Evolutionary conservation across 2,888 invertebrate genomes (phyloP), one percentile per base, ranked within the genome.

Genomic region (Drosophila villosipedis): DNA sequence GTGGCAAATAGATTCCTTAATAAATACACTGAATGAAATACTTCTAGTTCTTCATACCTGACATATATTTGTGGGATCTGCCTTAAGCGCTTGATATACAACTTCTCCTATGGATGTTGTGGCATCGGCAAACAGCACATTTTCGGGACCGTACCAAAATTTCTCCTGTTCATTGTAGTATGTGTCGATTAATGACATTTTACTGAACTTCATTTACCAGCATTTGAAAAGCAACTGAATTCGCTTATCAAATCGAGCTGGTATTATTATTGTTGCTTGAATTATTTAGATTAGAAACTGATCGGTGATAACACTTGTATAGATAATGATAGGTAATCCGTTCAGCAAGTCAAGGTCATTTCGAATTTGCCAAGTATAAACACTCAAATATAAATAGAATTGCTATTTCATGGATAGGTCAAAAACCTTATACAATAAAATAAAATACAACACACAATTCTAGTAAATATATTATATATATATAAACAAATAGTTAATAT

Each of bases 101-200:
- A 73, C 25, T 9, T 81, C 54, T 0, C 81, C 83, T 25, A 80
- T 63, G 2, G 78, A 73, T 59, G 16, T 33, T 3, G 47, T 7
- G 0, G 41, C 28, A 9, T 78, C 54, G 3, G 50, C 7, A 39
- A 61, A 31, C 2, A 35, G 6, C 0, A 25, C 4, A 10, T 31
- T 19, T 10, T 75, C 35, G 0, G 61, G 31, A 25, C 71, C 80
- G 7, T 62, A 28, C 78, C 80, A 78, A 2, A 39, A 0, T 49
- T 60, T 67, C 12, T 71, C 41, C 37, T 59, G 1, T 4, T 35
- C 62, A 28, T 71, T 63, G 59, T 71, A 80, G 1, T n/a, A 62
- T 1, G 76, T 76, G 16, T 80, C 68, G 3, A 71, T 9, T 12
- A 69, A 25, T 10, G 70, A n/a, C 78, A 78, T 78, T 68, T 55